These are phyloP conservation scores for Onthophagus sagittarius DNA, from an alignment of 2,888 invertebrate species.

Conservation along the genomic window DNA sequence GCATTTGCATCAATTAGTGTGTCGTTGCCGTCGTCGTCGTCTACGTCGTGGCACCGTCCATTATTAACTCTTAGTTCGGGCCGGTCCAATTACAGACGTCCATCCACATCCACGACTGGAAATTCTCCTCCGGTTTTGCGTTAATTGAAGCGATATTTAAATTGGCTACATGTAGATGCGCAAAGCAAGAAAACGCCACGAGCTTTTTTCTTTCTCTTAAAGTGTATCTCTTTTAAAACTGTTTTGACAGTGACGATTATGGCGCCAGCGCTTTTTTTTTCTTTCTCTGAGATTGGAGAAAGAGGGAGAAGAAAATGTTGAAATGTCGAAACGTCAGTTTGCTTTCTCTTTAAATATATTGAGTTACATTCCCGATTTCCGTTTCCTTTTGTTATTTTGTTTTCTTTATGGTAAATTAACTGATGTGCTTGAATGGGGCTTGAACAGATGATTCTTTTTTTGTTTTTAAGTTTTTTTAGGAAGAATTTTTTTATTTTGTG, in stretches of 20 bases:
- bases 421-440: background rate
- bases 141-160: slow-evolving; percentile 25
- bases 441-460: slow-evolving; percentile 12
- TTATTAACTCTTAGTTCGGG: slow-evolving; percentile 12
- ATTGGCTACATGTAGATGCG: slow-evolving; percentile 16
- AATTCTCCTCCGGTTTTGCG: background rate
- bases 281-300: too few relatives aligned
- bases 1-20: slow-evolving; percentile 8
- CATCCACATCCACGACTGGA: background rate
- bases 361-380: background rate
- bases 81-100: slow-evolving; percentile 7
- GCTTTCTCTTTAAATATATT: background rate
- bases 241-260: slow-evolving; percentile 30
- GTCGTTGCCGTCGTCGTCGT: background rate
- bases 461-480: background rate
- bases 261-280: slow-evolving; percentile 25
- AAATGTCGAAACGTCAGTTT: background rate
- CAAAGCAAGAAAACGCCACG: background rate
- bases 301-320: too few relatives aligned
- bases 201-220: background rate
- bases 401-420: background rate
- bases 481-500: too few relatives aligned
- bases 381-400: background rate
- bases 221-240: slow-evolving; percentile 19
- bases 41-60: background rate